Evolutionary conservation across 64 coral and sea anemone species (phyloP), one percentile per base, ranked within the genome.

Genomic region (Catalaphyllia jardinei): DNA sequence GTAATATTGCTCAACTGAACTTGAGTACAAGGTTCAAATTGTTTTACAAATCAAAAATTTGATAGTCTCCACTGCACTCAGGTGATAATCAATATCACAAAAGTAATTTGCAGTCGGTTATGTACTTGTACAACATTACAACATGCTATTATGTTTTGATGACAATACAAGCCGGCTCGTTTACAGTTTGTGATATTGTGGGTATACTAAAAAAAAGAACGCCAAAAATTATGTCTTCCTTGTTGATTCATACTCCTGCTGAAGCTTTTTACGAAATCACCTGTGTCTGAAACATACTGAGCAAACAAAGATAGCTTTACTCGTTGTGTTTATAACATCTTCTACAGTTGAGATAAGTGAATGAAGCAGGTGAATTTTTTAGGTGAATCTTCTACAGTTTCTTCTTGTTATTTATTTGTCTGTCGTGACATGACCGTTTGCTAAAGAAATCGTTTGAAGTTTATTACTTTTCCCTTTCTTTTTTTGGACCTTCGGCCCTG

Each of bases 161-260:
- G 1, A 71, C 63, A 69, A 50, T 71, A 67, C n/a, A 29, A 51
- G 12, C 22, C 6, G 18, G 18, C 22, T 79, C 76, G 76, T 71
- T 85, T 85, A 85, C 81, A 71, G 18, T 71, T 46, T n/a, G 30
- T 71, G 62, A 25, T 85, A 85, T 71, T 83, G 61, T 71, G 69
- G 62, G 62, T 63, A 16, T 57, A 50, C 63, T 71, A 71, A 52
- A 46, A 84, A 52, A 25, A 67, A n/a, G n/a, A 24, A 79, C 50
- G 46, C 19, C 50, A 71, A 69, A 85, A 67, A 46, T n/a, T 39
- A 46, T 49, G 12, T 27, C 25, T n/a, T 57, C 24, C 50, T 31
- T 71, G 62, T 71, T 85, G 33, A 71, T 71, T 85, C 31, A 85
- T 42, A 63, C 27, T 85, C 22, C 65, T 50, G 27, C n/a, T 25